These are phyloP conservation scores for Scaptomyza caliginosa DNA, from an alignment of 2,888 invertebrate species.

Conservation along the genomic window DNA sequence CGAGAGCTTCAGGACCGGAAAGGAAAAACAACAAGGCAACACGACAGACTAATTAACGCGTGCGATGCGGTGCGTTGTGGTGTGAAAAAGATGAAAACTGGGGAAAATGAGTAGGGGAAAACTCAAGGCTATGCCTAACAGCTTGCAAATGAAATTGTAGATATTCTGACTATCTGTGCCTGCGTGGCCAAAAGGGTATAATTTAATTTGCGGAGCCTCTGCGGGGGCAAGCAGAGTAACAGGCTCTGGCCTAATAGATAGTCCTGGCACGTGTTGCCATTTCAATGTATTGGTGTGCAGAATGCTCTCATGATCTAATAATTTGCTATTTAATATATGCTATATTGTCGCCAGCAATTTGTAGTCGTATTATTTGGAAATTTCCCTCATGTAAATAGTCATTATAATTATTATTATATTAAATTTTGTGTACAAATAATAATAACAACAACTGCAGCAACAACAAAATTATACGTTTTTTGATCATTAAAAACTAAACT, in stretches of 20 bases:
- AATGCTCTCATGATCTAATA: conserved; percentile 12
- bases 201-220: too few species aligned
- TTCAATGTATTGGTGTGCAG: conserved; percentile 9
- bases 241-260: conserved; percentile 5
- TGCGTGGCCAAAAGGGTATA: conserved; percentile 22
- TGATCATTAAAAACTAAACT: too few species aligned
- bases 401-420: conserved; percentile 65
- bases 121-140: not conserved
- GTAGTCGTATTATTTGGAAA: conserved; percentile 8
- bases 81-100: conserved; percentile 11
- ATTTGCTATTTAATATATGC: conserved; percentile 30
- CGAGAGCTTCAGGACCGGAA: not conserved
- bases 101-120: conserved; percentile 14
- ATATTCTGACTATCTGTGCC: too few species aligned
- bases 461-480: conserved; percentile 45
- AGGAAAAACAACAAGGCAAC: too few species aligned
- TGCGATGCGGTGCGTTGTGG: too few species aligned
- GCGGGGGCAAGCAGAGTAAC: not conserved
- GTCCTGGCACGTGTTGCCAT: conserved; percentile 43
- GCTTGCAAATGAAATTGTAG: conserved; percentile 39
- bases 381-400: conserved; percentile 67
- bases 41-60: conserved; percentile 43
- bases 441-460: conserved; percentile 8
- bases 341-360: not conserved
- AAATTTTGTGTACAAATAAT: conserved; percentile 21